Evolutionary conservation across 2,797 vertebrate species (phyloP).

Genomic region (Labroides dimidiatus): DNA sequence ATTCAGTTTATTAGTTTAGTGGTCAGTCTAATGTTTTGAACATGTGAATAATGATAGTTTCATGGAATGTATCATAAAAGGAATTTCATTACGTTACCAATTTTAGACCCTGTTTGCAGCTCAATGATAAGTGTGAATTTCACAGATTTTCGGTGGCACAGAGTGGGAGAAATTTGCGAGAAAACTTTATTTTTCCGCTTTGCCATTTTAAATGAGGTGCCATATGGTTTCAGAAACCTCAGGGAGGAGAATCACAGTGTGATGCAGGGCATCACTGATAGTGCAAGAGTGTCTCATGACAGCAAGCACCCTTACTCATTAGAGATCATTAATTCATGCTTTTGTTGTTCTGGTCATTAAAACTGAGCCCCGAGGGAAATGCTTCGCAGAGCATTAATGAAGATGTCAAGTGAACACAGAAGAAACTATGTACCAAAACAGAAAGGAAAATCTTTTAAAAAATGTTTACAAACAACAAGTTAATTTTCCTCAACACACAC

Average conservation of each 20-base stretch:
- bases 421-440: background rate
- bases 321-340: conserved; percentile 62
- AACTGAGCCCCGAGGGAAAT: conserved; percentile 27
- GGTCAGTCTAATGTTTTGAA: no score
- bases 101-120: no score
- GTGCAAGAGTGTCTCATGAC: conserved; percentile 42
- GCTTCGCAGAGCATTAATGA: background rate
- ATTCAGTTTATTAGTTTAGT: no score
- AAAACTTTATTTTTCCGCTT: conserved; percentile 16
- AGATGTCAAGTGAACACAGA: background rate
- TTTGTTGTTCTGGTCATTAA: conserved; percentile 64
- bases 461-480: background rate
- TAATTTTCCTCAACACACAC: background rate
- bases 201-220: conserved; percentile 5
- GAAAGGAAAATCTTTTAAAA: background rate
- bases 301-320: conserved; percentile 60
- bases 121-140: background rate
- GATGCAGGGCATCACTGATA: conserved; percentile 20
- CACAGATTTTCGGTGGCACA: background rate
- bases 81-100: no score
- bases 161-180: background rate
- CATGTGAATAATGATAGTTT: no score
- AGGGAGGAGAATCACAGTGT: conserved; percentile 37
- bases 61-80: no score
- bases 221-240: conserved; percentile 46